These are phyloP conservation scores for Onychomys arenicola DNA, from an alignment of 2,797 vertebrate species.

Conservation along the genomic window DNA sequence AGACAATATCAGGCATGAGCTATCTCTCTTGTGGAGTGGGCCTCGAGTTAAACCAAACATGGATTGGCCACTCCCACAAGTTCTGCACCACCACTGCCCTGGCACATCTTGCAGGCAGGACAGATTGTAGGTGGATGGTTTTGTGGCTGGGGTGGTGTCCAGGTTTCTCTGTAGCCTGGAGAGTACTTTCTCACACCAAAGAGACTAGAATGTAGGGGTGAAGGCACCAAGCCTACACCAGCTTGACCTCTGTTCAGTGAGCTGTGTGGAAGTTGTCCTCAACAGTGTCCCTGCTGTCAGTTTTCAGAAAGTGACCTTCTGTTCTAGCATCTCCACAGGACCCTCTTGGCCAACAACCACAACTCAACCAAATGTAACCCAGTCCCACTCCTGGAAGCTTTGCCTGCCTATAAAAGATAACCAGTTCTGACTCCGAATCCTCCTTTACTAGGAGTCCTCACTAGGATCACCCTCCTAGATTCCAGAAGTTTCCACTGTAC, in stretches of 20 bases:
- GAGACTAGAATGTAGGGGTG: neutral
- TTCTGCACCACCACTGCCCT: too few relatives aligned
- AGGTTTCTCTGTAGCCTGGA: neutral
- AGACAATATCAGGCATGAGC: too few relatives aligned
- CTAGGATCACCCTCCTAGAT: neutral
- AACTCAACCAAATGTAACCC: neutral
- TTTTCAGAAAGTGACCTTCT: neutral
- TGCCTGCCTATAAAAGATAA: neutral
- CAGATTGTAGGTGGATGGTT: neutral
- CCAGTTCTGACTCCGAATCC: too few relatives aligned
- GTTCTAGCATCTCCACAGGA: neutral
- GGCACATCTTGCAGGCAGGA: neutral
- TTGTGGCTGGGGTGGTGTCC: neutral
- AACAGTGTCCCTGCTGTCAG: neutral
- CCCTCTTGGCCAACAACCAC: neutral
- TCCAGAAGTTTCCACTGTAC: neutral
- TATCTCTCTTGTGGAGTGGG: too few relatives aligned
- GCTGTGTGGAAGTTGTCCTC: neutral
- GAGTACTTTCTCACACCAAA: neutral
- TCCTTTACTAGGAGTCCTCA: neutral
- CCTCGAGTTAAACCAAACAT: neutral
- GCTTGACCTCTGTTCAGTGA: neutral
- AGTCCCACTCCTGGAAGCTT: neutral
- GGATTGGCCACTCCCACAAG: too few relatives aligned
- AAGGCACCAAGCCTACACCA: neutral